phyloP scores from a whole-genome alignment of 2,888 invertebrate genomes.

The Trichopoda pennipes region DNA sequence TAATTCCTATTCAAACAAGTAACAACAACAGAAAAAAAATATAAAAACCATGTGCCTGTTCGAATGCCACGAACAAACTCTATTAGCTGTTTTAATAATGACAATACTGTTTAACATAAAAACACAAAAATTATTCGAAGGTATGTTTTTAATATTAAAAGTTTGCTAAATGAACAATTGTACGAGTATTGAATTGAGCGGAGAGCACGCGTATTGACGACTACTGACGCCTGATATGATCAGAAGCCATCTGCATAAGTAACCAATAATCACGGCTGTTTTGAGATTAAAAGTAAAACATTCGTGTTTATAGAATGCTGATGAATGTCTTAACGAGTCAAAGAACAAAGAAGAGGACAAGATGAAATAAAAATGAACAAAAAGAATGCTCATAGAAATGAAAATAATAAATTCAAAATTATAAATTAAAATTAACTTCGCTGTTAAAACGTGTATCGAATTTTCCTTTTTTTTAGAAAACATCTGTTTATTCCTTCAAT shows the following conservation, averaged over 20 bases:
- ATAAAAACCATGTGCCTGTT: constrained; percentile 41
- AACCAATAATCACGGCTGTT: constrained; percentile 43
- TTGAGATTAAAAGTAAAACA: constrained; percentile 19
- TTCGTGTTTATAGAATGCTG: constrained; percentile 1
- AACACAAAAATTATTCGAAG: constrained; percentile 7
- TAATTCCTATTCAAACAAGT: constrained; percentile 48
- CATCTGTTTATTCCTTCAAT: neutral
- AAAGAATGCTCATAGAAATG: neutral
- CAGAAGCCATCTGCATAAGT: constrained; percentile 65
- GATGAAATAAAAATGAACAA: neutral
- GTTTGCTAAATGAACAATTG: constrained; percentile 44
- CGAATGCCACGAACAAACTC: constrained; percentile 25
- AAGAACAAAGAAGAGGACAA: constrained; percentile 42
- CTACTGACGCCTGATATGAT: constrained; percentile 60
- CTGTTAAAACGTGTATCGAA: neutral
- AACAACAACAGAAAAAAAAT: constrained; percentile 25
- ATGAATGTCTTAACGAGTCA: constrained; percentile 24
- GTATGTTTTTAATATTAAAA: constrained; percentile 26
- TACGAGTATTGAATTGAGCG: constrained; percentile 9
- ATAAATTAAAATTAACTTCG: neutral
- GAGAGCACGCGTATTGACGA: constrained; percentile 41
- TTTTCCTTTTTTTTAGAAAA: neutral
- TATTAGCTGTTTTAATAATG: constrained; percentile 8
- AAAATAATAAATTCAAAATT: neutral
- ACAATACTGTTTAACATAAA: constrained; percentile 16